A percentile compares a stretch with the other conserved stretches of the same genome.
Evolutionary conservation across 1,140 invertebrate genomes (phyloP).

Genomic region (Ceratina japonica): DNA sequence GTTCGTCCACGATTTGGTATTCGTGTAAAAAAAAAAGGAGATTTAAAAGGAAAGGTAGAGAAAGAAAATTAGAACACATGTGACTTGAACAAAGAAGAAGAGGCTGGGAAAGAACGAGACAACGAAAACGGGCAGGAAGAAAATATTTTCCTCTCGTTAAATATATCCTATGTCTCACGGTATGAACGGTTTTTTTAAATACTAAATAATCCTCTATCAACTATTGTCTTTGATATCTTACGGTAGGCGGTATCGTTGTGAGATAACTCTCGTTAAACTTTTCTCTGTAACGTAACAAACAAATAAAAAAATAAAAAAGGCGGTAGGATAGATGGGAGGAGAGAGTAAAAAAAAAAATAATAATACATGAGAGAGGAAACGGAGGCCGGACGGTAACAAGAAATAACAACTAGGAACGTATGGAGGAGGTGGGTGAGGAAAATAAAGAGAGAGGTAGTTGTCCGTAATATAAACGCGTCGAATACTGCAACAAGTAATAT

Average conservation of each 20-base stretch:
- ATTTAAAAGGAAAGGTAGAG: not conserved
- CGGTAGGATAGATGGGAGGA: not conserved
- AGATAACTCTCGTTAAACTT: conserved; percentile 55
- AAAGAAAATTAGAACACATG: conserved; percentile 15
- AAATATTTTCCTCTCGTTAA: conserved; percentile 13
- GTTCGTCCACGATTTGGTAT: conserved; percentile 25
- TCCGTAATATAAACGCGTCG: conserved; percentile 69
- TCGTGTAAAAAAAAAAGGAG: not conserved
- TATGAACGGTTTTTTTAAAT: conserved; percentile 58
- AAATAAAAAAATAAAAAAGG: conserved; percentile 27
- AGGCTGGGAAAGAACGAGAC: not conserved
- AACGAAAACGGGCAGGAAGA: conserved; percentile 22
- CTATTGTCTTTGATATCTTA: conserved; percentile 70
- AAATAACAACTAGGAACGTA: too few relatives aligned
- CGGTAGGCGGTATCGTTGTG: conserved; percentile 60
- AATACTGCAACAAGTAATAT: conserved; percentile 77
- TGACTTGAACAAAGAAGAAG: conserved; percentile 1
- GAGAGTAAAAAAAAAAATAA: not conserved
- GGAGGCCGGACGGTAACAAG: not conserved
- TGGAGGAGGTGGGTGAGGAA: conserved; percentile 1
- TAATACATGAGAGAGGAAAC: conserved; percentile 28
- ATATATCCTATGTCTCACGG: conserved; percentile 31
- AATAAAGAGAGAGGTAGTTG: conserved; percentile 52
- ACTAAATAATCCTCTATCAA: conserved; percentile 73
- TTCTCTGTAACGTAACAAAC: conserved; percentile 33